phyloP scores from a whole-genome alignment of 2,113 vertebrate species.

The Hyla sarda region DNA sequence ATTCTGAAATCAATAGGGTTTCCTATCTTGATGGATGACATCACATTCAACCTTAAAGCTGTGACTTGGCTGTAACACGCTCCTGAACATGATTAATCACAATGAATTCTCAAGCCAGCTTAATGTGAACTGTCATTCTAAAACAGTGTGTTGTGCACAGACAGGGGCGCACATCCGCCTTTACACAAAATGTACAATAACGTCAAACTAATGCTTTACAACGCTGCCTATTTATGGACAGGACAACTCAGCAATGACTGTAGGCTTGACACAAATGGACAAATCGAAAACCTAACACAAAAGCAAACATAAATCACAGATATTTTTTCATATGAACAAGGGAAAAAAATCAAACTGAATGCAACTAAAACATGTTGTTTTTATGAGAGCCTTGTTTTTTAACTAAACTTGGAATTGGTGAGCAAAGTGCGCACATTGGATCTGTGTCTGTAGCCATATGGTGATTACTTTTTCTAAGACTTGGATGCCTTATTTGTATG shows the following conservation, averaged over 20 bases:
- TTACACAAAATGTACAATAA: constrained; percentile 16
- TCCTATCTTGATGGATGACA: constrained; percentile 41
- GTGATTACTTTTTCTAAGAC: constrained; percentile 45
- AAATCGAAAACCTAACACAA: not conserved
- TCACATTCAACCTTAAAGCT: constrained; percentile 37
- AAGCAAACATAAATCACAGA: not conserved
- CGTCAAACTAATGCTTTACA: constrained; percentile 1
- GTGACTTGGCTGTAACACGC: constrained; percentile 27
- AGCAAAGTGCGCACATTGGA: constrained; percentile 16
- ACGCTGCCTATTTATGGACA: not conserved
- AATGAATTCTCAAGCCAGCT: constrained; percentile 3
- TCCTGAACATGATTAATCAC: constrained; percentile 28
- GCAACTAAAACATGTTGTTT: constrained; percentile 46
- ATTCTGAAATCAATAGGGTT: constrained; percentile 35
- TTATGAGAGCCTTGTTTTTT: constrained; percentile 45
- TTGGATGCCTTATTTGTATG: constrained; percentile 35
- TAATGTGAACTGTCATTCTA: constrained; percentile 32
- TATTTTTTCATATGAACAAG: not conserved
- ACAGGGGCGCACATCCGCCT: not conserved
- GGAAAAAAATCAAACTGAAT: constrained; percentile 21
- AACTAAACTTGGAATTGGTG: constrained; percentile 52
- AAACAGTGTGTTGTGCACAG: not conserved
- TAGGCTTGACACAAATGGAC: not conserved
- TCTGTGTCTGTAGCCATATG: constrained; percentile 46
- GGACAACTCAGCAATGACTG: not conserved